Base-by-base conservation (phyloP, 1,140 invertebrate genomes). In the Drosophila sulfurigaster region DNA sequence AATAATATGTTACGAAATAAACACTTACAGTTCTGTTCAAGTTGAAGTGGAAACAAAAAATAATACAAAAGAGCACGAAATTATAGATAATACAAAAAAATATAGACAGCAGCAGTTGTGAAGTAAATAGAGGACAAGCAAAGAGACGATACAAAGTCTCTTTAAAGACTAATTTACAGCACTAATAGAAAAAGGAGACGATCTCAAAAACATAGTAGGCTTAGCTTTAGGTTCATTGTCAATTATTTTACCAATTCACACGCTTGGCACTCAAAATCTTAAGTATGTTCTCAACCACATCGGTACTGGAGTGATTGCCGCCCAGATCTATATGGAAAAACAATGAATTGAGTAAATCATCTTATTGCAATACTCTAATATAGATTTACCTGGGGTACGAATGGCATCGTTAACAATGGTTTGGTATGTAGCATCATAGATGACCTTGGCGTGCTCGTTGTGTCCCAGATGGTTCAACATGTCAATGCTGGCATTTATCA, bases 401-500 rank as follows among this genome's bases (percentile, higher is more conserved):
- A 98, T 93, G 74, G 95, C 94, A 91, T 97, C 97, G 45, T 95
- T 95, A 88, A 96, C 97, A 66, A 99, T 94, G 1, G 97, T 98
- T 91, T 97, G 96, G 32, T 94, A 93, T 57, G 98, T 95, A 7
- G 97, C 96, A 62, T 94, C 94, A 70, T 95, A 93, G 67, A 99
- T 96, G 38, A 98, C 93, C 8, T 94, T 93, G 0, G 97, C 96
- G 94, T 99, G 97, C 81, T 95, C 93, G 68, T 96, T 95, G 78
- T 98, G 95, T 0, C 97, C 96, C 10, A 99, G 94, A 93, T 99
- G 97, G 82, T 97, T 95, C 69, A 99, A 93, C 96, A 99, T 96
- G 93, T 99, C 98, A 30, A 97, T 96, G 28, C 97, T 96, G 3
- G 97, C 97, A 93, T 98, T 97, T 60, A 99, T 93, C 96, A 99